Base-by-base conservation (phyloP, 2,797 vertebrate genomes). In the Phyllotis vaccarum region DNA sequence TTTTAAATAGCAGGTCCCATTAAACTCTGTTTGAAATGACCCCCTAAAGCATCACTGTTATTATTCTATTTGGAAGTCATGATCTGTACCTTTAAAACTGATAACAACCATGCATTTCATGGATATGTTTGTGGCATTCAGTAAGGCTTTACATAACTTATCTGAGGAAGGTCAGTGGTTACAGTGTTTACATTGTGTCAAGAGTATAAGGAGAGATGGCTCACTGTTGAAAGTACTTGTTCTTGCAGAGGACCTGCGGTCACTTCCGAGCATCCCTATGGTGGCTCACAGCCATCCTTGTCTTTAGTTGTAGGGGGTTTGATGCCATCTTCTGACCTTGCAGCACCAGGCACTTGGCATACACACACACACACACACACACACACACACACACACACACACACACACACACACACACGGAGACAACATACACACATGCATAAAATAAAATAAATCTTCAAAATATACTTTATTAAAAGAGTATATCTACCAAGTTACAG, bases 21-120 rank as follows among this genome's bases (percentile, higher is more conserved):
- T 96, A 54, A 92, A 95, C 78, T 94, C 21, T 87, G 52, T 37
- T 86, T 92, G 54, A 95, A 93, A 79, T 37, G 12, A 72, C 31
- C 83, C 3, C 56, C 29, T 64, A 64, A 93, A 66, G 21, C 10
- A 37, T 5, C 52, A 74, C 40, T 6, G 75, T 86, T 43, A 27
- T 4, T 16, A 10, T 86, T 70, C 46, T 68, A n/a, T 96, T 66
- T 95, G 88, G 29, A 70, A 43, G 46, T 14, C 64, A 80, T 17
- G 22, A 80, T 40, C 31, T 31, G 34, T 34, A 79, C 6, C n/a
- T 70, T 87, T 86, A 12, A 66, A 79, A 56, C 34, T 87, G 49
- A 70, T 27, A 24, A 34, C 81, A 90, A 22, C 64, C 29, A 8
- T n/a, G n/a, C 8, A 64, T 31, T 27, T 85, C 82, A 52, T 37